These are phyloP conservation scores for Cecropterus lyciades DNA, from an alignment of 1,140 invertebrate species.

Conservation along the genomic window DNA sequence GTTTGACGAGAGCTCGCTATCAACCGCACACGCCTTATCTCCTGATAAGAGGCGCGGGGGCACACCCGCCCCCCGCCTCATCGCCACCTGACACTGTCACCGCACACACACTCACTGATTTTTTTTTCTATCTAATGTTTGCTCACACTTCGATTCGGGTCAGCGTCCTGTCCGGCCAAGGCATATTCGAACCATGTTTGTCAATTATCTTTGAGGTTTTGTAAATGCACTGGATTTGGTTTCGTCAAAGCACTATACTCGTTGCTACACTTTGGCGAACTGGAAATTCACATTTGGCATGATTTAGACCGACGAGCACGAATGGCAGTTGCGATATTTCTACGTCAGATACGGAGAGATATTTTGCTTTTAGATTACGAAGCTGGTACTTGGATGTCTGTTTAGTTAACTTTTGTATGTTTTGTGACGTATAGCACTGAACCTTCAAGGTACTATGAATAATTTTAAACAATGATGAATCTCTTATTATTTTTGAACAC, in stretches of 20 bases:
- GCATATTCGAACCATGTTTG: slow-evolving; percentile 59
- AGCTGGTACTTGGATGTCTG: no score
- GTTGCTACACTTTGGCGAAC: slow-evolving; percentile 25
- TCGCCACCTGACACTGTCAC: slow-evolving; percentile 73
- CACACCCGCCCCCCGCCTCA: slow-evolving; percentile 73
- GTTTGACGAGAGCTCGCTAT: slow-evolving; percentile 58
- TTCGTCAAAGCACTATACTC: slow-evolving; percentile 29
- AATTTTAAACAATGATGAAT: no score
- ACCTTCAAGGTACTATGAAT: no score
- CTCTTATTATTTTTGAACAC: no score
- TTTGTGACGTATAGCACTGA: no score
- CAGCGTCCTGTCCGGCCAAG: slow-evolving; percentile 75
- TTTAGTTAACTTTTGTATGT: no score
- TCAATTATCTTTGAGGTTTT: slow-evolving; percentile 30
- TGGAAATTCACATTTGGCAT: slow-evolving; percentile 26
- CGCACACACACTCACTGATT: slow-evolving; percentile 50
- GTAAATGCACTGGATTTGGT: slow-evolving; percentile 10
- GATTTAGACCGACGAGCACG: slow-evolving; percentile 20
- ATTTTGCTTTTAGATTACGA: slow-evolving; percentile 16
- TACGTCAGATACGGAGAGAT: slow-evolving; percentile 35
- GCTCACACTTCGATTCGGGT: slow-evolving; percentile 53
- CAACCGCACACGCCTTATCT: slow-evolving; percentile 72
- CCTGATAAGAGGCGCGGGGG: slow-evolving; percentile 78
- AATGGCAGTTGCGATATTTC: slow-evolving; percentile 59
- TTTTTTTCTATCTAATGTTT: slow-evolving; percentile 48